Evolutionary conservation across 2,113 vertebrate genomes (phyloP).

Genomic region (Drymodes brunneopygia): DNA sequence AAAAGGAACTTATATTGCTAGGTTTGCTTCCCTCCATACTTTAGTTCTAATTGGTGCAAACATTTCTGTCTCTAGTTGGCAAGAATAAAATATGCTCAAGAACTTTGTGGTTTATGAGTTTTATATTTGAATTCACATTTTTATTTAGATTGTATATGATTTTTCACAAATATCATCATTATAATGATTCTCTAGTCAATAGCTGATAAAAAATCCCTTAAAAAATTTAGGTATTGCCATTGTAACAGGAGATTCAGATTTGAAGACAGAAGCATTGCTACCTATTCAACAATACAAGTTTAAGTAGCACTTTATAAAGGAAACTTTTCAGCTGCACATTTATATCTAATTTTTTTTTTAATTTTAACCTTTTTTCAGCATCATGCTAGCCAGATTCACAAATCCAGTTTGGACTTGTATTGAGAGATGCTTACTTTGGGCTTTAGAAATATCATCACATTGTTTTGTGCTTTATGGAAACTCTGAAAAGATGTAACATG

Average conservation of each 20-base stretch:
- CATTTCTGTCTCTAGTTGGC: neutral
- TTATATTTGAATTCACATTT: neutral
- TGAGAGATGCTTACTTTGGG: neutral
- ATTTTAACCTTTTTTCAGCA: neutral
- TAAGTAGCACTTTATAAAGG: neutral
- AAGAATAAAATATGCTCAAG: neutral
- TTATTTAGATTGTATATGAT: neutral
- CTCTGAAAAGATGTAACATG: neutral
- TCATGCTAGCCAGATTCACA: neutral
- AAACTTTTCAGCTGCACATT: neutral
- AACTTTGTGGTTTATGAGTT: neutral
- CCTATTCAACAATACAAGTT: neutral
- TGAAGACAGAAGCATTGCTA: neutral
- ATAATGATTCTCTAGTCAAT: neutral
- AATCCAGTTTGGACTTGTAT: neutral
- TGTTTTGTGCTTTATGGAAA: neutral
- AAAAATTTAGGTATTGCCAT: neutral
- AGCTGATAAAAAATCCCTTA: neutral
- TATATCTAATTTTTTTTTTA: neutral
- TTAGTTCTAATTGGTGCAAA: neutral
- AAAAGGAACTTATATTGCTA: neutral
- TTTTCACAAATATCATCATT: neutral
- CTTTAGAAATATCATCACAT: neutral
- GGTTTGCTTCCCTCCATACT: neutral
- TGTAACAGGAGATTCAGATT: neutral